Base-by-base conservation (phyloP, 2,797 vertebrate genomes). In the Denticeps clupeoides region DNA sequence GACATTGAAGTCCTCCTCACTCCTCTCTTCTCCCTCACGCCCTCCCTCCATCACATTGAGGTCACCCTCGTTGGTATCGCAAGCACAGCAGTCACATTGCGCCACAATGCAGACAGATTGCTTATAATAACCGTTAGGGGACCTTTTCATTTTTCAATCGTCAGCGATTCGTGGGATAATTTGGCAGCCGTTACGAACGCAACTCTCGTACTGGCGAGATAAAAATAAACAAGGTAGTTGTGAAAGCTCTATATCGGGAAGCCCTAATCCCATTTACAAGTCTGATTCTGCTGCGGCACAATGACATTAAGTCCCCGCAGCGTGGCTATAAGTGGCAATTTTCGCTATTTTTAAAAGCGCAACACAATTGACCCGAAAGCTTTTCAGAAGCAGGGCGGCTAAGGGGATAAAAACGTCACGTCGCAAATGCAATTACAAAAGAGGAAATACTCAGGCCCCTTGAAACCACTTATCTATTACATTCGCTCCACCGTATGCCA, bases 91-190 rank as follows among this genome's bases (percentile, higher is more conserved):
- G 80, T 82, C 81, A 81, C 77, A 79, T 78, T 78, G 80, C 71
- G 74, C 72, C 72, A 72, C 78, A 73, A 75, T 67, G 73, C 72
- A 78, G 80, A 83, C 84, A 83, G 79, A 83, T 83, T 79, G 82
- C 82, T 82, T 81, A 83, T 81, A 84, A 85, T 82, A 84, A 79
- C 82, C 58, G 71, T 81, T 74, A 75, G 82, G n/a, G 74, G 80
- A 82, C 82, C 82, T 82, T 7, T 85, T 83, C 77, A 81, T 83
- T 85, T 82, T 81, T 83, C 79, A 76, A 76, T 72, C 71, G 84
- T 87, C 84, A 87, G 84, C 84, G 32, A 68, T 80, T 77, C 74
- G 68, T 68, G 32, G 76, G 79, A 83, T 85, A 84, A 85, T 87
- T 85, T 85, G 81, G 82, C 82, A 82, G 70, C 74, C 76, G 82